Percentiles rank a stretch among this genome's conserved stretches.
Conservation (phyloP, 2,888 invertebrate species). For the Tolmerus cingulatus region DNA sequence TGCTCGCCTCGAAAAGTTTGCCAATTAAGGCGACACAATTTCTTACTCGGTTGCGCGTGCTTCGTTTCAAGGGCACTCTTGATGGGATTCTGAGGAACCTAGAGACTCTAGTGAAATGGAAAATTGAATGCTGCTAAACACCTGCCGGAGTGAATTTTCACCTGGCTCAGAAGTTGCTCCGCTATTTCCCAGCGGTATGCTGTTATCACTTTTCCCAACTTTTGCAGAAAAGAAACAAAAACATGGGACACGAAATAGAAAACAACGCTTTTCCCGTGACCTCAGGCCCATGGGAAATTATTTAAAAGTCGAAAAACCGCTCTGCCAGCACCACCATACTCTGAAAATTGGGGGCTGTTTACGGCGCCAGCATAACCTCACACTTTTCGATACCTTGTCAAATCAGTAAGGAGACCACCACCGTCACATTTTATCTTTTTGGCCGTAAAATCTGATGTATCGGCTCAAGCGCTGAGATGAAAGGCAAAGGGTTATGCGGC, state of each 20-base stretch:
- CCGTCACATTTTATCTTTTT: background rate
- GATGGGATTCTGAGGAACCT: background rate
- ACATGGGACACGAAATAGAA: background rate
- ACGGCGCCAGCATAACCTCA: background rate
- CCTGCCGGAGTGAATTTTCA: constrained; percentile 3
- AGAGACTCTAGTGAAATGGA: background rate
- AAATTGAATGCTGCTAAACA: constrained; percentile 18
- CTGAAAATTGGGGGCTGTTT: background rate
- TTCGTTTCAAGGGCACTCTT: background rate
- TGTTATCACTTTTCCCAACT: background rate
- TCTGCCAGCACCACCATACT: background rate
- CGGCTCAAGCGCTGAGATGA: background rate
- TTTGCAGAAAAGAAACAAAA: background rate
- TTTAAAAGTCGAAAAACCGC: background rate
- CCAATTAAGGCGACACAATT: constrained; percentile 22
- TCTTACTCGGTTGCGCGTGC: background rate
- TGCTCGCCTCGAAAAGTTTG: background rate
- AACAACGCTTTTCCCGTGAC: background rate
- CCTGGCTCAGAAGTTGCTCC: background rate
- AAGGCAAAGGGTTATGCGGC: background rate
- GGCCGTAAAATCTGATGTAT: background rate
- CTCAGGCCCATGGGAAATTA: background rate
- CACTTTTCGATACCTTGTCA: background rate
- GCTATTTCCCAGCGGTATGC: background rate
- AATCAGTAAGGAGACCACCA: background rate